Evolutionary conservation across 2,888 invertebrate genomes (phyloP).

Genomic region (Bimastos eiseni): DNA sequence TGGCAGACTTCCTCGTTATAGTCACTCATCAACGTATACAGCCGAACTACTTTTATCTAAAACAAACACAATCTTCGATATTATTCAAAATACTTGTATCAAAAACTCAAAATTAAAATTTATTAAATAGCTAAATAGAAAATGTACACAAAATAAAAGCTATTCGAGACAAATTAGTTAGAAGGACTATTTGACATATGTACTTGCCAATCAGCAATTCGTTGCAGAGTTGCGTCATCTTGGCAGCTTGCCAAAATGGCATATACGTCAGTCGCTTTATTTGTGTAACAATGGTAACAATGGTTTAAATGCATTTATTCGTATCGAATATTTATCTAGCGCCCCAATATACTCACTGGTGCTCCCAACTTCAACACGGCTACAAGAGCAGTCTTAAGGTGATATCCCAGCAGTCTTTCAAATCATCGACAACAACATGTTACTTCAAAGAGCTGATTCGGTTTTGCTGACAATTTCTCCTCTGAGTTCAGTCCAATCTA

Average conservation of each 20-base stretch:
- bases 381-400: too few relatives aligned
- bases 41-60: not conserved
- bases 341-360: too few relatives aligned
- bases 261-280: not conserved
- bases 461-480: too few relatives aligned
- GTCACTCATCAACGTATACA: not conserved
- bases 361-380: too few relatives aligned
- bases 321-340: too few relatives aligned
- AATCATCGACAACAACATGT: too few relatives aligned
- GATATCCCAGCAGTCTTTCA: too few relatives aligned
- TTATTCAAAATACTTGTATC: not conserved
- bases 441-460: too few relatives aligned
- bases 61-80: not conserved
- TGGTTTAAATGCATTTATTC: not conserved
- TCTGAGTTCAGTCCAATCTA: too few relatives aligned
- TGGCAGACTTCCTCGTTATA: not conserved
- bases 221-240: conserved; percentile 13
- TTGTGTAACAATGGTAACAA: too few relatives aligned
- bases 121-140: not conserved
- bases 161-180: not conserved
- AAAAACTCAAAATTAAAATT: not conserved
- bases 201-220: not conserved
- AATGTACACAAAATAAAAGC: not conserved
- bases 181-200: not conserved
- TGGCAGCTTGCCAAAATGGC: conserved; percentile 1